Percentiles rank a stretch among this genome's conserved stretches.
These are phyloP conservation scores for Aplochiton taeniatus DNA, from an alignment of 2,797 vertebrate genomes.

Conservation along the genomic window DNA sequence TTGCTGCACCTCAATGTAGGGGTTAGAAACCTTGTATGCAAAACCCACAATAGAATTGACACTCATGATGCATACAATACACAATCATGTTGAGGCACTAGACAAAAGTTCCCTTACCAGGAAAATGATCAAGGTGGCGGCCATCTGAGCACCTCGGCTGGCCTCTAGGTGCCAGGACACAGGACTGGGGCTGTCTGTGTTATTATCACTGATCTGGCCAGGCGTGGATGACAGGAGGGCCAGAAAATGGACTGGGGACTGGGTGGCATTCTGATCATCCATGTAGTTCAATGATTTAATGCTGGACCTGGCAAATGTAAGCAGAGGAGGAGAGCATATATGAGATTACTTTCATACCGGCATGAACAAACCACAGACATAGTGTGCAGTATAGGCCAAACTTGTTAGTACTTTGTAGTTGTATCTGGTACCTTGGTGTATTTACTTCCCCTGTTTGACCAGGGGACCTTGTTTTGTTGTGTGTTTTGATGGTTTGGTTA, in stretches of 20 bases:
- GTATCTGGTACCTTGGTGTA: no score
- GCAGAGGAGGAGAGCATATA: not conserved
- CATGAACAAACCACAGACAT: no score
- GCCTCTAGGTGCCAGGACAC: conserved; percentile 13
- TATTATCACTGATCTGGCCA: not conserved
- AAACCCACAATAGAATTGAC: not conserved
- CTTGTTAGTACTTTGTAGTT: no score
- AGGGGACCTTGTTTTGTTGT: no score
- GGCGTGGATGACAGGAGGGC: not conserved
- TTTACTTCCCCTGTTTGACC: no score
- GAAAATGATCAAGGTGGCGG: conserved; percentile 62
- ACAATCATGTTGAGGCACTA: not conserved
- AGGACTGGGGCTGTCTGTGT: not conserved
- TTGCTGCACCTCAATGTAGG: not conserved
- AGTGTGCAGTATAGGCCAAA: no score
- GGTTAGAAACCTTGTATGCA: not conserved
- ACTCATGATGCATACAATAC: not conserved
- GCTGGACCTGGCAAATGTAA: conserved; percentile 12
- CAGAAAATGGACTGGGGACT: not conserved
- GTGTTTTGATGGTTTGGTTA: no score
- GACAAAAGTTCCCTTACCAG: conserved; percentile 54
- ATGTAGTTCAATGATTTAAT: conserved; percentile 2
- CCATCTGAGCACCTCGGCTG: conserved; percentile 55
- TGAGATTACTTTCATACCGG: no score
- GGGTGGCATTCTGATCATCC: conserved; percentile 37